These are phyloP conservation scores for Thunnus maccoyii DNA, from an alignment of 2,113 vertebrate genomes.

Conservation along the genomic window DNA sequence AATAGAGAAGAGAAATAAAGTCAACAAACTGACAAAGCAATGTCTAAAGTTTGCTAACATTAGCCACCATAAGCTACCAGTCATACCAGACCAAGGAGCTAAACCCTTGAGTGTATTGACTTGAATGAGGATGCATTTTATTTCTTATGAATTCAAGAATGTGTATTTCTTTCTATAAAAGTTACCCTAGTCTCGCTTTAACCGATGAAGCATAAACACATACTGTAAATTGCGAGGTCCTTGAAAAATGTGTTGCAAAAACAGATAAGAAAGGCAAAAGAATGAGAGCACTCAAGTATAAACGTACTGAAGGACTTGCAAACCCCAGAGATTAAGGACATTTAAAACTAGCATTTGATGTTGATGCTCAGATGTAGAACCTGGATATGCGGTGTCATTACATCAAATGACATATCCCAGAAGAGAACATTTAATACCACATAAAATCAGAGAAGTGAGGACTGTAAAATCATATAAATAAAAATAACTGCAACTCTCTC, in stretches of 20 bases:
- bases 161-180: background rate
- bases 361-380: background rate
- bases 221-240: background rate
- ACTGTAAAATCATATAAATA: constrained; percentile 6
- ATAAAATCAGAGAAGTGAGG: background rate
- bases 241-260: background rate
- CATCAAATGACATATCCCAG: background rate
- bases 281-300: background rate
- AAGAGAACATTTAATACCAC: background rate
- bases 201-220: background rate
- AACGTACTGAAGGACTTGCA: background rate
- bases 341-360: background rate
- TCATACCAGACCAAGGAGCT: background rate
- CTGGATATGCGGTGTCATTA: background rate
- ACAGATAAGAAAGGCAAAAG: background rate
- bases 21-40: background rate
- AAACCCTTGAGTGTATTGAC: background rate
- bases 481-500: constrained; percentile 14
- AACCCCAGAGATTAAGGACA: background rate
- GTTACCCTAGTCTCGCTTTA: background rate
- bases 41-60: background rate
- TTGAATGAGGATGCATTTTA: background rate
- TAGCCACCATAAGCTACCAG: background rate
- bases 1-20: background rate
- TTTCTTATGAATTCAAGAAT: background rate